Conservation (phyloP, 2,113 vertebrate genomes). For the Hiodon alosoides region DNA sequence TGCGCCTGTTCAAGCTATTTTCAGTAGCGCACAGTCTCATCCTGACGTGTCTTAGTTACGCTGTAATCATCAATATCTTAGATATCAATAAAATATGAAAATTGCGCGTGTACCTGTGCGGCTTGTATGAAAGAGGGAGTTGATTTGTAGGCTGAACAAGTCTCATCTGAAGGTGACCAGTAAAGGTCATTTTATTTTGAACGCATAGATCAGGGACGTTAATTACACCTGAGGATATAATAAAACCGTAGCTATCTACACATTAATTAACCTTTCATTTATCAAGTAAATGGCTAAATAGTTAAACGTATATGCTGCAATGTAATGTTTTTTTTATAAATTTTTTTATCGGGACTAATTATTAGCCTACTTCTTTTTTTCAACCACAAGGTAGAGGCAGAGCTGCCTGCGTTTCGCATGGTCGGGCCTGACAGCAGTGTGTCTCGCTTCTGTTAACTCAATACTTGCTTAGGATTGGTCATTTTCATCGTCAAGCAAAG, state of each 20-base stretch:
- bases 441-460: slow-evolving; percentile 30
- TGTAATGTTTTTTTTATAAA: slow-evolving; percentile 11
- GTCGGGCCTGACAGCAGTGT: slow-evolving; percentile 26
- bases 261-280: slow-evolving; percentile 9
- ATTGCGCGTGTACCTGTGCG: not conserved
- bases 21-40: slow-evolving; percentile 14
- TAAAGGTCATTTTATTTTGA: slow-evolving; percentile 60
- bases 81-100: slow-evolving; percentile 6
- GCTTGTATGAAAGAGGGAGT: slow-evolving; percentile 13
- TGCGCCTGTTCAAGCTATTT: slow-evolving; percentile 9
- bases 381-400: slow-evolving; percentile 35
- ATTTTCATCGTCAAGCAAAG: slow-evolving; percentile 31
- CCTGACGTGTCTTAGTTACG: not conserved
- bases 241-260: not conserved
- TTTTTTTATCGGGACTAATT: not conserved
- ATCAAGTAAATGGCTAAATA: not conserved
- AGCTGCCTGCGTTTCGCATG: slow-evolving; percentile 29
- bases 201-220: not conserved
- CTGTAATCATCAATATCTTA: not conserved
- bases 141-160: slow-evolving; percentile 20
- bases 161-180: slow-evolving; percentile 65
- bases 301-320: not conserved
- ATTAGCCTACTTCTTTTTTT: slow-evolving; percentile 9
- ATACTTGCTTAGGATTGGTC: slow-evolving; percentile 39
- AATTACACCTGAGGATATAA: not conserved